These are phyloP conservation scores for Drosophila aff. DNA, from an alignment of 1,140 invertebrate species.

Conservation along the genomic window DNA sequence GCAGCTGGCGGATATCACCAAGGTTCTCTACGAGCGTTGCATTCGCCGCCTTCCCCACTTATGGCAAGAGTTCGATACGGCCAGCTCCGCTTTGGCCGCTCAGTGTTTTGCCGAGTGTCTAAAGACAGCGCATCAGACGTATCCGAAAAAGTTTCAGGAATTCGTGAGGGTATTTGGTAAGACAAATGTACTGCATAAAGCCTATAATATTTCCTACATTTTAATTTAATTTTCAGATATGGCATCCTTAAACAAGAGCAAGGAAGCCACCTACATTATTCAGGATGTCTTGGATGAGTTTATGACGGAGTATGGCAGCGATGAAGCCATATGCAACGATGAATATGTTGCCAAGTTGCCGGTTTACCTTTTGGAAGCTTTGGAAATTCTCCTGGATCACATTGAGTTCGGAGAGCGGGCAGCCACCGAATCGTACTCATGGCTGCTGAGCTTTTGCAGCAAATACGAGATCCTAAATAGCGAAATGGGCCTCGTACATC, in stretches of 20 bases:
- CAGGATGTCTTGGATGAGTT: constrained; percentile 67
- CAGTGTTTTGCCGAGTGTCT: constrained; percentile 87
- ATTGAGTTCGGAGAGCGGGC: constrained; percentile 55
- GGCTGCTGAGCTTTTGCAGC: constrained; percentile 75
- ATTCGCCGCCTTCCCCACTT: constrained; percentile 74
- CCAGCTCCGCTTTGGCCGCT: constrained; percentile 84
- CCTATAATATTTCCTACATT: not conserved
- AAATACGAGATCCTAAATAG: constrained; percentile 53
- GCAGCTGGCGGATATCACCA: constrained; percentile 78
- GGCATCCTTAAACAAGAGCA: constrained; percentile 47
- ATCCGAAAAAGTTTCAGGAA: constrained; percentile 83
- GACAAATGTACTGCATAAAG: not conserved
- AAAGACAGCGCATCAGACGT: constrained; percentile 85
- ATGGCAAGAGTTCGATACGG: constrained; percentile 85
- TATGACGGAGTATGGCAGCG: constrained; percentile 60
- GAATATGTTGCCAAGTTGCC: constrained; percentile 44
- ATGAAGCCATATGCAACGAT: constrained; percentile 48
- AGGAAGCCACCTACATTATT: constrained; percentile 51
- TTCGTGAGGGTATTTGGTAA: constrained; percentile 86
- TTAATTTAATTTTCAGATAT: constrained; percentile 46
- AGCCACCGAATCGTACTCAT: constrained; percentile 67
- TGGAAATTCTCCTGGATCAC: constrained; percentile 75
- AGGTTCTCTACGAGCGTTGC: constrained; percentile 84
- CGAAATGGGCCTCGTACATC: constrained; percentile 67
- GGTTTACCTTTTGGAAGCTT: constrained; percentile 55